Evolutionary conservation across 2,113 vertebrate species (phyloP).

Genomic region (Heterocephalus glaber): DNA sequence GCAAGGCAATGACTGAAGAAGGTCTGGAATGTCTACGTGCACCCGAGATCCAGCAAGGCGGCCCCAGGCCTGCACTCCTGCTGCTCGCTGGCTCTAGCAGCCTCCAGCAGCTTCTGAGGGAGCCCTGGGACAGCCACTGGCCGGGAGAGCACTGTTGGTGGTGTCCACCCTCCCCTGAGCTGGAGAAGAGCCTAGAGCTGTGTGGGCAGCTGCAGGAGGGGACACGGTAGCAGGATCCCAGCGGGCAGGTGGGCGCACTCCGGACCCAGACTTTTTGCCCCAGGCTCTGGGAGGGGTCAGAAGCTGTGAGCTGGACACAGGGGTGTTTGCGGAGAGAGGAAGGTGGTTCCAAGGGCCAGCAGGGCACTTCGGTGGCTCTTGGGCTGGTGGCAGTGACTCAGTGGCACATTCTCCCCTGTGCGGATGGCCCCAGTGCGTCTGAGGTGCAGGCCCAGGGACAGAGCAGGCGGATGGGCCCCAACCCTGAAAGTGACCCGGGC

Average conservation of each 20-base stretch:
- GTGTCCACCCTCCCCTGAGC: not conserved
- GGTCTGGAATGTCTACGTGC: not conserved
- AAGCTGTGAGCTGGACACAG: not conserved
- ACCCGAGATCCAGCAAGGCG: not conserved
- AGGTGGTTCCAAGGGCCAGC: not conserved
- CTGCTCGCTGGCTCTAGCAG: not conserved
- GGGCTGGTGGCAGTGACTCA: not conserved
- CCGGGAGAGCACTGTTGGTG: not conserved
- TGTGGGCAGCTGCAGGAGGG: accelerated
- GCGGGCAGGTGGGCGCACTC: not conserved
- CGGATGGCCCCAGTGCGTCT: accelerated
- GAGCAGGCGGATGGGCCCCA: too few species aligned
- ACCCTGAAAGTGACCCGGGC: not conserved
- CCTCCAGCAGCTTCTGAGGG: not conserved
- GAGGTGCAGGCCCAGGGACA: not conserved
- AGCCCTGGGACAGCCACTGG: not conserved
- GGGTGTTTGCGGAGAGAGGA: not conserved
- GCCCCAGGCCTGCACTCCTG: not conserved
- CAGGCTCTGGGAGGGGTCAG: not conserved
- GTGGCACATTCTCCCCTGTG: not conserved
- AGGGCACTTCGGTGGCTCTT: not conserved
- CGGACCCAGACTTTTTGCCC: not conserved
- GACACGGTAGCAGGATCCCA: not conserved
- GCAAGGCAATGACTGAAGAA: not conserved
- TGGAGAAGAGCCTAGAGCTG: accelerated